A percentile compares a stretch with the other conserved stretches of the same genome.
Evolutionary conservation across 92 coral and sea anemone species (phyloP).

Genomic region (Siderastrea radians): DNA sequence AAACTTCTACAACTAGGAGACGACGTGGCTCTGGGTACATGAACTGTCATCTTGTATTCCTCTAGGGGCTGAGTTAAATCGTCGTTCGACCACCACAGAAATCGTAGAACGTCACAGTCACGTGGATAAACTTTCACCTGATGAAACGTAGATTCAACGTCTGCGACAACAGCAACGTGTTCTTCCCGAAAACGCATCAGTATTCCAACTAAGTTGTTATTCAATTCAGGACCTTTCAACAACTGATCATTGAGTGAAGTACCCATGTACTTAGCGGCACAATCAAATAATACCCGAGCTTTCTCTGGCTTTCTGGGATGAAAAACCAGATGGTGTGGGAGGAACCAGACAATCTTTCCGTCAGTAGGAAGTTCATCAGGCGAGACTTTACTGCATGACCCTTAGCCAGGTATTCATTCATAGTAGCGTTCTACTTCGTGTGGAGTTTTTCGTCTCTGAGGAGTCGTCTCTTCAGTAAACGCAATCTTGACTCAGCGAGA

Average conservation of each 20-base stretch:
- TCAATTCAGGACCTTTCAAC: slow-evolving; percentile 30
- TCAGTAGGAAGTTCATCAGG: neutral
- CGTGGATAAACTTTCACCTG: slow-evolving; percentile 26
- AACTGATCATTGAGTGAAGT: slow-evolving; percentile 4
- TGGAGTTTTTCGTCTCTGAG: neutral
- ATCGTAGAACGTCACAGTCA: slow-evolving; percentile 17
- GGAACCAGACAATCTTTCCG: too few relatives aligned
- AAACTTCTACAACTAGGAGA: slow-evolving; percentile 46
- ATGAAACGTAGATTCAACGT: slow-evolving; percentile 37
- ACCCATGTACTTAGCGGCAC: slow-evolving; percentile 18
- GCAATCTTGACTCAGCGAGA: neutral
- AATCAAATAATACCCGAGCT: slow-evolving; percentile 27
- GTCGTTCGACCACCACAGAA: slow-evolving; percentile 26
- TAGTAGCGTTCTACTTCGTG: neutral
- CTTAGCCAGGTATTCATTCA: neutral
- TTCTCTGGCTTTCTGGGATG: slow-evolving; percentile 25
- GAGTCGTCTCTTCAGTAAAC: neutral
- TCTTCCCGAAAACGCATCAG: slow-evolving; percentile 16
- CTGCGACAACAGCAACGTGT: slow-evolving; percentile 23
- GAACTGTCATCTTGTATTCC: slow-evolving; percentile 32
- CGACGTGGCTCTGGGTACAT: slow-evolving; percentile 33
- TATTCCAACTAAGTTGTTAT: slow-evolving; percentile 17
- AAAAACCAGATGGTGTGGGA: slow-evolving; percentile 36
- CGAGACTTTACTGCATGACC: neutral
- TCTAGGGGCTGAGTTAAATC: neutral